phyloP scores from a whole-genome alignment of 2,888 invertebrate species.

The Limenitis camilla region DNA sequence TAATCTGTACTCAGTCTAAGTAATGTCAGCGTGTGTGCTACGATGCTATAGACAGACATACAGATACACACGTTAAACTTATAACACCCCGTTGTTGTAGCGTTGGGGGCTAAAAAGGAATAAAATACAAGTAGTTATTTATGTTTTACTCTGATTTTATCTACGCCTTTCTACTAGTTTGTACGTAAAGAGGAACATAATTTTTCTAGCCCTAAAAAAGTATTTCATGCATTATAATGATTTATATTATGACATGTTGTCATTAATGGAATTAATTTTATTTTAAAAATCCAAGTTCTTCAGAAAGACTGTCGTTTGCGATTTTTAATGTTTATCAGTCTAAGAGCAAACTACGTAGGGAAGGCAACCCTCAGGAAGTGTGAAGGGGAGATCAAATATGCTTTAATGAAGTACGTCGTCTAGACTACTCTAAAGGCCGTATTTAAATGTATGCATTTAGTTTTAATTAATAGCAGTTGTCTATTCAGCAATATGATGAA shows the following conservation, averaged over 20 bases:
- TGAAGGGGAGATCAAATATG: slow-evolving; percentile 14
- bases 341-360: slow-evolving; percentile 10
- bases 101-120: too few species aligned
- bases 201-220: too few species aligned
- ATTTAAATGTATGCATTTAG: slow-evolving; percentile 8
- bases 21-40: too few species aligned
- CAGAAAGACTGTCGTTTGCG: neutral
- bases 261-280: neutral
- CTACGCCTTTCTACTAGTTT: too few species aligned
- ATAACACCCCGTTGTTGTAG: too few species aligned
- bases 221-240: neutral
- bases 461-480: slow-evolving; percentile 12
- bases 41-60: too few species aligned
- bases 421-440: slow-evolving; percentile 7
- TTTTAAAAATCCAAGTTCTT: neutral
- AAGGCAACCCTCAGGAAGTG: slow-evolving; percentile 7
- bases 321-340: slow-evolving; percentile 11
- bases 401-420: slow-evolving; percentile 14
- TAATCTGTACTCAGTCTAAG: too few species aligned
- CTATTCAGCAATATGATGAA: neutral
- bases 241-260: neutral
- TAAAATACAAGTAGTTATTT: neutral
- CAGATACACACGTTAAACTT: too few species aligned
- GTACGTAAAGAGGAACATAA: too few species aligned
- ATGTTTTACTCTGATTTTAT: too few species aligned